Conservation (phyloP, 2,888 invertebrate genomes). For the Drosophila gaucha region DNA sequence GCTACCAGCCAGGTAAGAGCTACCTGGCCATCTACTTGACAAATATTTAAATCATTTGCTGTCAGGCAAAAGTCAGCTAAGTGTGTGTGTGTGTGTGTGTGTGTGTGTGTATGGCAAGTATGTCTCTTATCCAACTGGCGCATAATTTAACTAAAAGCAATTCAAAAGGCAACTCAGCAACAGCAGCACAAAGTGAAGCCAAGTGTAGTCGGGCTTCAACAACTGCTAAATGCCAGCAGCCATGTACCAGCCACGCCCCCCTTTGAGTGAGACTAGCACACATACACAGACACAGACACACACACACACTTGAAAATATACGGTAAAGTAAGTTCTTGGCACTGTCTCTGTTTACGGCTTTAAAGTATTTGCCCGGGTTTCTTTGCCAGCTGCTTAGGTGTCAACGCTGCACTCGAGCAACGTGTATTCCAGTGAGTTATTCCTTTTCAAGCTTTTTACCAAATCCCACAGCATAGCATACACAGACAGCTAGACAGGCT, state of each 20-base stretch:
- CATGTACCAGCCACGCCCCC: constrained; percentile 37
- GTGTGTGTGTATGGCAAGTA: constrained; percentile 12
- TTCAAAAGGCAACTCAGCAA: constrained; percentile 48
- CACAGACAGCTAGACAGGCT: constrained; percentile 19
- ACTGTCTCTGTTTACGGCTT: constrained; percentile 21
- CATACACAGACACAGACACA: constrained; percentile 3
- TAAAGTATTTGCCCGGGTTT: constrained; percentile 59
- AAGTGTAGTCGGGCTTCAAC: constrained; percentile 54
- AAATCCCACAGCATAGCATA: constrained; percentile 48
- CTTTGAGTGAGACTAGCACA: constrained; percentile 7
- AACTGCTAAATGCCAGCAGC: constrained; percentile 51
- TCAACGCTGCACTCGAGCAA: constrained; percentile 61
- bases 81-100: constrained; percentile 1
- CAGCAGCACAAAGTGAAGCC: constrained; percentile 44
- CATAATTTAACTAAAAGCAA: constrained; percentile 71
- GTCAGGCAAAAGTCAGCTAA: constrained; percentile 29
- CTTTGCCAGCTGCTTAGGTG: constrained; percentile 64
- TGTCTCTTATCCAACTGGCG: constrained; percentile 26
- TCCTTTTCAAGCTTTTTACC: constrained; percentile 57
- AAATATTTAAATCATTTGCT: constrained; percentile 71
- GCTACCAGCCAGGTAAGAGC: constrained; percentile 10
- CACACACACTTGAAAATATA: constrained; percentile 19
- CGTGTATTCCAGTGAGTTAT: constrained; percentile 61
- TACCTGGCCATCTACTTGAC: constrained; percentile 38
- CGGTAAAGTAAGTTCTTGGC: constrained; percentile 29